Conservation (phyloP, 2,113 vertebrate species). For the Aythya baeri region DNA sequence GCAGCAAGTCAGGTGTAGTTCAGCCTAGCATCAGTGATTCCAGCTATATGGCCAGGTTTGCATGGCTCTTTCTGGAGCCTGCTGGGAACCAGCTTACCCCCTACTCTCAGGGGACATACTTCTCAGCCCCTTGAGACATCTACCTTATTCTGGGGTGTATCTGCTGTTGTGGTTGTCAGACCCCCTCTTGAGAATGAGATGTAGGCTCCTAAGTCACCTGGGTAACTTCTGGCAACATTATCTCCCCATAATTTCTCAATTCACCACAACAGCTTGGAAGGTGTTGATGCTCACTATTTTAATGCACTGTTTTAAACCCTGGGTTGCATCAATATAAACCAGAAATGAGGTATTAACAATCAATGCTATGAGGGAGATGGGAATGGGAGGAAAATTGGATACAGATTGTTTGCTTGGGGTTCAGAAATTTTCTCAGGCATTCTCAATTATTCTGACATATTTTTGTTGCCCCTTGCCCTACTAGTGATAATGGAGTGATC, state of each 20-base stretch:
- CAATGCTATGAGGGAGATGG: not conserved
- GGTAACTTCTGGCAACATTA: not conserved
- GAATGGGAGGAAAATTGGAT: slow-evolving; percentile 11
- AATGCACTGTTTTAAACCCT: not conserved
- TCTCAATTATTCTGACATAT: not conserved
- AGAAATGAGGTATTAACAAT: slow-evolving; percentile 8
- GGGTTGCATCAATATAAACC: not conserved
- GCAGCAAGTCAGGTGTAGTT: not conserved
- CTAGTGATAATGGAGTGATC: slow-evolving; percentile 41
- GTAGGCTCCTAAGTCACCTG: not conserved
- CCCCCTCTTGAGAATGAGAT: not conserved
- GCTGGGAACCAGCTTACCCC: not conserved
- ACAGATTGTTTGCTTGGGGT: not conserved
- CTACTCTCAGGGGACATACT: not conserved
- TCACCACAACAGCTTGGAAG: not conserved
- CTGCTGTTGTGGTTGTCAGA: not conserved
- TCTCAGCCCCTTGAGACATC: not conserved
- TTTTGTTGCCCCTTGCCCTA: slow-evolving; percentile 47
- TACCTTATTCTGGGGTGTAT: not conserved
- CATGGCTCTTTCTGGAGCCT: not conserved
- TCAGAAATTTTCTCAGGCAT: slow-evolving; percentile 26
- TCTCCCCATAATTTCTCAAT: not conserved
- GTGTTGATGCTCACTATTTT: not conserved
- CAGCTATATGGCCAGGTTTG: fast-evolving
- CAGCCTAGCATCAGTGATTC: not conserved